Base-by-base conservation (phyloP, 1,140 invertebrate genomes). In the Oscheius sp. region DNA sequence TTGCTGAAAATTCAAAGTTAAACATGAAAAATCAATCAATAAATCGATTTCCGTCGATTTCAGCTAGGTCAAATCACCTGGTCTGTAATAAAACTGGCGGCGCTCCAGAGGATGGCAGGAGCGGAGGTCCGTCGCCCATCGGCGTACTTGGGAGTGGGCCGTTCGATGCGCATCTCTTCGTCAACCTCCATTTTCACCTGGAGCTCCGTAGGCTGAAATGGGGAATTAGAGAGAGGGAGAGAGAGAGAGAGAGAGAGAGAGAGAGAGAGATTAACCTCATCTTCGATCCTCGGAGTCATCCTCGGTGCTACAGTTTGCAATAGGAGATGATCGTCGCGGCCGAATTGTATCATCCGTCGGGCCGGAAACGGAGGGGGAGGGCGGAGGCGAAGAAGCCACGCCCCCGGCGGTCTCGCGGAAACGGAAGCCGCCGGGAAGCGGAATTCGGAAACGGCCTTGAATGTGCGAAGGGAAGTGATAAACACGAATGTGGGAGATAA, bases 71-170 rank as follows among this genome's bases (percentile, higher is more conserved):
- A 45, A 45, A 18, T 63, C 10, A 26, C 15, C 61, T 63, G 61
- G 36, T 63, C 61, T 32, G 61, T 36, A 10, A 63, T 32, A 26
- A 68, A 65, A 31, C 29, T 73, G 45, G 26, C 64, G 28, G 55
- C 65, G 49, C 36, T 55, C 72, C 36, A 74, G 26, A 68, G 49
- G 10, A 74, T 69, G 13, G 72, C 72, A 3, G 72, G 72, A 4
- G 72, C 72, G 7, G 72, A 74, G 23, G 65, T 65, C 28, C 72
- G n/a, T 3, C 72, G 32, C 23, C 64, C 66, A 20, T 74, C 72
- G 2, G 64, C 49, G 36, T 74, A 74, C 29, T 67, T 74, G 1
- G 69, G 69, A 13, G 69, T 71, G 2, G 69, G 69, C 13, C 69
- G 69, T 38, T 71, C 69, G 3, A 71, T 71, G 15, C 69, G 69